A percentile compares a stretch with the other conserved stretches of the same genome.
These are phyloP conservation scores for Cyclophora punctaria DNA, from an alignment of 2,888 invertebrate genomes.

Conservation along the genomic window DNA sequence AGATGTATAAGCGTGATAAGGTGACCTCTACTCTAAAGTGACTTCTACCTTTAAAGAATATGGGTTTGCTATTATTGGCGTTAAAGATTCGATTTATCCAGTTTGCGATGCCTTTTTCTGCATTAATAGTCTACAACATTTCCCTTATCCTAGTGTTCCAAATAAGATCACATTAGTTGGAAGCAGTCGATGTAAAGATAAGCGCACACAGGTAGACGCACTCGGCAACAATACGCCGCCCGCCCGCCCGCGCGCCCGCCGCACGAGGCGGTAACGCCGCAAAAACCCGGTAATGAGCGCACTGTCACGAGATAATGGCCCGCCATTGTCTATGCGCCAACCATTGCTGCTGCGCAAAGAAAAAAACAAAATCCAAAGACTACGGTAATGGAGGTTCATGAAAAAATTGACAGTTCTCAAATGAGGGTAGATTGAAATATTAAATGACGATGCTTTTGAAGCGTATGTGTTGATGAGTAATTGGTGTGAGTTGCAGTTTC, in stretches of 20 bases:
- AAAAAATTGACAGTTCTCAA: constrained; percentile 12
- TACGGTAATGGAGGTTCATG: constrained; percentile 22
- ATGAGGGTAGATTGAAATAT: too few relatives aligned
- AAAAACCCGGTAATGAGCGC: constrained; percentile 69
- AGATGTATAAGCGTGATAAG: too few relatives aligned
- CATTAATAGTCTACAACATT: too few relatives aligned
- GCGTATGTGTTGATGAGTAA: not conserved
- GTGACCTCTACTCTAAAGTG: too few relatives aligned
- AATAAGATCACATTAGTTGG: constrained; percentile 20
- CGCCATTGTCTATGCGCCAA: constrained; percentile 59
- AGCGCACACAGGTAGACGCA: constrained; percentile 54
- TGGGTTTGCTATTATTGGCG: too few relatives aligned
- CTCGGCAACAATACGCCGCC: constrained; percentile 42
- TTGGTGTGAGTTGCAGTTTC: not conserved
- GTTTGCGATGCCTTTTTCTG: too few relatives aligned
- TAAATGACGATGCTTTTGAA: not conserved
- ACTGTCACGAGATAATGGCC: constrained; percentile 60
- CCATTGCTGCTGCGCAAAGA: constrained; percentile 36
- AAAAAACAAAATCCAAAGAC: constrained; percentile 25
- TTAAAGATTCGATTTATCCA: too few relatives aligned
- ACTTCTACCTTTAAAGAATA: too few relatives aligned
- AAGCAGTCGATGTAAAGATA: constrained; percentile 36
- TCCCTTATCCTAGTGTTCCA: not conserved
- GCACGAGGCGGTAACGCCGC: constrained; percentile 21
- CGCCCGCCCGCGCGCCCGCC: not conserved